Conservation (phyloP, 2,797 vertebrate species). For the Sebastiscus albofasciatus region DNA sequence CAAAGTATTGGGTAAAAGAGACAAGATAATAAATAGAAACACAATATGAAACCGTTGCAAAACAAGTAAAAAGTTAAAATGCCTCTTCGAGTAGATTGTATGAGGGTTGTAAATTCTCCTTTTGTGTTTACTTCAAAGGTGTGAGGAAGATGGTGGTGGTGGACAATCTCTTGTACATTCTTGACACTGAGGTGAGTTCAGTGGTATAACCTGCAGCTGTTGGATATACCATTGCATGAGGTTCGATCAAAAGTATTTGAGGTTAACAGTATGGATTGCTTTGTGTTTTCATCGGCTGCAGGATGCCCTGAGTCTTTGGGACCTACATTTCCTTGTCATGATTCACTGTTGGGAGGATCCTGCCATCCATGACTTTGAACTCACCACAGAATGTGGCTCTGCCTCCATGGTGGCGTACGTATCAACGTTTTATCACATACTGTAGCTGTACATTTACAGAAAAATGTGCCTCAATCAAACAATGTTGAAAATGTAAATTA, state of each 20-base stretch:
- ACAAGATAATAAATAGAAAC: not conserved
- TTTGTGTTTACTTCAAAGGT: conserved; percentile 77
- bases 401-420: conserved; percentile 82
- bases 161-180: conserved; percentile 89
- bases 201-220: not conserved
- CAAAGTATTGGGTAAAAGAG: not conserved
- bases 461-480: not conserved
- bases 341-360: conserved; percentile 88
- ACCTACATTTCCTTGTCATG: conserved; percentile 86
- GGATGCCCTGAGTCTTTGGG: conserved; percentile 91
- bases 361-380: conserved; percentile 89
- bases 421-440: not conserved
- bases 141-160: conserved; percentile 89
- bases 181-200: conserved; percentile 88
- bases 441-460: not conserved
- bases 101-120: not conserved
- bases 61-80: not conserved
- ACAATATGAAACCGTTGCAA: not conserved
- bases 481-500: not conserved
- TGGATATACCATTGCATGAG: not conserved
- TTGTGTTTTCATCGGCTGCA: conserved; percentile 51
- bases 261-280: not conserved
- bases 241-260: not conserved
- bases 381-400: conserved; percentile 89
- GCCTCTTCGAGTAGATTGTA: not conserved